A percentile compares a stretch with the other conserved stretches of the same genome.
Conservation (phyloP, 2,797 vertebrate genomes). For the Gymnoscopelus braueri region DNA sequence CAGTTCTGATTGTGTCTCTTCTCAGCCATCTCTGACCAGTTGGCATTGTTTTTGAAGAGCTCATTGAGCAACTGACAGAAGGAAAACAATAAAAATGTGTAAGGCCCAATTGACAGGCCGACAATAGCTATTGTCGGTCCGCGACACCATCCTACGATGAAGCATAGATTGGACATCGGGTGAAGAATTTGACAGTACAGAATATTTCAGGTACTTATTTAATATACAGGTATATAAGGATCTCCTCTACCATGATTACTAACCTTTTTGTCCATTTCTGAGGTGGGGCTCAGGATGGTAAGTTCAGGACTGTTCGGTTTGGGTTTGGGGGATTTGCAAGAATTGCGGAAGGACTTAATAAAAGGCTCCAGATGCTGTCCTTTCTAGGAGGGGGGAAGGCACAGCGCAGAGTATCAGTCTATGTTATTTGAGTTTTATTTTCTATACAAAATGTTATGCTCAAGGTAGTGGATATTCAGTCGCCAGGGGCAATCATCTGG, state of each 20-base stretch:
- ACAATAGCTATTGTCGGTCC: no score
- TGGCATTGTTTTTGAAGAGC: slow-evolving; percentile 94
- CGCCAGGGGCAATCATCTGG: no score
- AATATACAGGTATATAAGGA: no score
- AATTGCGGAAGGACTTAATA: slow-evolving; percentile 96
- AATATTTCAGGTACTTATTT: no score
- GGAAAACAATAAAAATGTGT: neutral
- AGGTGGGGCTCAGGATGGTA: slow-evolving; percentile 95
- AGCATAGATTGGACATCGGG: no score
- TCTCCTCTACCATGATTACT: neutral
- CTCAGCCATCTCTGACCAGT: slow-evolving; percentile 88
- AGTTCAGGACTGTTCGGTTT: slow-evolving; percentile 96
- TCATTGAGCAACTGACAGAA: slow-evolving; percentile 89
- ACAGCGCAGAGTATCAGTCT: slow-evolving; percentile 2
- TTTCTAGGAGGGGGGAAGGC: slow-evolving; percentile 82
- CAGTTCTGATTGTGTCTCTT: slow-evolving; percentile 94
- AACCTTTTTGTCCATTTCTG: slow-evolving; percentile 97
- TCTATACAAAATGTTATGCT: neutral
- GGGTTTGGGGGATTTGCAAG: slow-evolving; percentile 96
- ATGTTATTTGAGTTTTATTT: neutral
- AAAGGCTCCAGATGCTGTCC: slow-evolving; percentile 97
- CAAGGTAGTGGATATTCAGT: no score
- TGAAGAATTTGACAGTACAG: no score
- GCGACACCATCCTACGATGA: no score
- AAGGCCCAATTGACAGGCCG: no score